Conservation (phyloP, 2,888 invertebrate genomes). For the Liposcelis brunnea region DNA sequence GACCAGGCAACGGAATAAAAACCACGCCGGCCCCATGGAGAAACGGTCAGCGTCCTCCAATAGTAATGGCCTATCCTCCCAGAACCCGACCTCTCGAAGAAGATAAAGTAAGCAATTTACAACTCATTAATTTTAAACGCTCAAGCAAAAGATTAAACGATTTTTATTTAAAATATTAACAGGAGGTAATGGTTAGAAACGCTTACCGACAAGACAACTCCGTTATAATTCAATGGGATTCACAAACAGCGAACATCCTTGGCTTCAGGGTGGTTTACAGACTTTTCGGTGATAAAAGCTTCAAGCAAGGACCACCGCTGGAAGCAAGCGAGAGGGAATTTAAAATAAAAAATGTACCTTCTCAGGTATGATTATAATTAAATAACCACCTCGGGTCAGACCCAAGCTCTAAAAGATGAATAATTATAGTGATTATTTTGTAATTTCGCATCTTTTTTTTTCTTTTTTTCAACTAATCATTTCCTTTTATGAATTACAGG, state of each 20-base stretch:
- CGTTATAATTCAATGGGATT: slow-evolving; percentile 83
- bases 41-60: slow-evolving; percentile 15
- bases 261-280: slow-evolving; percentile 80
- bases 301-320: slow-evolving; percentile 77
- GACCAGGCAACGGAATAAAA: slow-evolving; percentile 9
- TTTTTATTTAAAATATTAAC: slow-evolving; percentile 21
- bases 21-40: slow-evolving; percentile 10
- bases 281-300: slow-evolving; percentile 74
- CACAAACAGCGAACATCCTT: slow-evolving; percentile 69
- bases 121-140: background rate
- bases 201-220: slow-evolving; percentile 72
- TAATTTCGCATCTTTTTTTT: background rate
- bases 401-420: slow-evolving; percentile 1
- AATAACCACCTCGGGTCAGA: background rate
- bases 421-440: background rate
- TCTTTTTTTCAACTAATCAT: no score
- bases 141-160: background rate
- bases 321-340: slow-evolving; percentile 82
- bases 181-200: slow-evolving; percentile 69
- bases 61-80: slow-evolving; percentile 17
- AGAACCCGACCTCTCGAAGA: slow-evolving; percentile 3
- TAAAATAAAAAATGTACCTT: slow-evolving; percentile 81
- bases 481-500: no score
- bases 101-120: slow-evolving; percentile 3
- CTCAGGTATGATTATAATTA: slow-evolving; percentile 40